Evolutionary conservation across 1,140 invertebrate species (phyloP).

Genomic region (Chelonus insularis): DNA sequence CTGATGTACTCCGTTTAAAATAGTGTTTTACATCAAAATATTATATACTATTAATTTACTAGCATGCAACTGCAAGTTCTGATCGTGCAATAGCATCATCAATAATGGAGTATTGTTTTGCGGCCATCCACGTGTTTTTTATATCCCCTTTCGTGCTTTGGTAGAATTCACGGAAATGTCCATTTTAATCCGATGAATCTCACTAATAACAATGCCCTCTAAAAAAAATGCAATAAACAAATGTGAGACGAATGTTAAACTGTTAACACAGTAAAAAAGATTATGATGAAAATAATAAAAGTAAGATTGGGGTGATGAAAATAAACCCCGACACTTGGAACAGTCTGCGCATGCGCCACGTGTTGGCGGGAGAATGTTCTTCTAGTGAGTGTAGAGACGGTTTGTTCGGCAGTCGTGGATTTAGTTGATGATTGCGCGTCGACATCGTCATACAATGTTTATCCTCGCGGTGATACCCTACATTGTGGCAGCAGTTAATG

Average conservation of each 20-base stretch:
- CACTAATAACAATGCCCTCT: neutral
- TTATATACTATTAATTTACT: neutral
- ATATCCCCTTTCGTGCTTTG: neutral
- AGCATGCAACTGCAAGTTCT: slow-evolving; percentile 8
- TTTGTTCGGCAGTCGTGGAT: slow-evolving; percentile 34
- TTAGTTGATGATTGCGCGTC: slow-evolving; percentile 57
- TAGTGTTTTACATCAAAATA: slow-evolving; percentile 17
- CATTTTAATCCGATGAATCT: neutral
- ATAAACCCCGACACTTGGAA: too few relatives aligned
- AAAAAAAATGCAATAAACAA: neutral
- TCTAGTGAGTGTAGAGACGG: slow-evolving; percentile 33
- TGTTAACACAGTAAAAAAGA: too few relatives aligned
- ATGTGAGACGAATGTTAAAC: too few relatives aligned
- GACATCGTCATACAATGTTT: slow-evolving; percentile 48
- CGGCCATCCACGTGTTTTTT: neutral
- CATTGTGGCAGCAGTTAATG: slow-evolving; percentile 49
- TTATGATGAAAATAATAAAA: too few relatives aligned
- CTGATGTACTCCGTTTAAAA: neutral
- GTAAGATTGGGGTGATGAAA: too few relatives aligned
- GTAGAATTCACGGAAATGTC: neutral
- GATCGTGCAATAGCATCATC: slow-evolving; percentile 8
- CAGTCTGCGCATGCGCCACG: slow-evolving; percentile 22
- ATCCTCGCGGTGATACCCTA: slow-evolving; percentile 48
- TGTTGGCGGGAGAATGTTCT: slow-evolving; percentile 30
- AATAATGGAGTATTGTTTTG: slow-evolving; percentile 30